These are phyloP conservation scores for Coremacera marginata DNA, from an alignment of 2,888 invertebrate genomes.

Conservation along the genomic window DNA sequence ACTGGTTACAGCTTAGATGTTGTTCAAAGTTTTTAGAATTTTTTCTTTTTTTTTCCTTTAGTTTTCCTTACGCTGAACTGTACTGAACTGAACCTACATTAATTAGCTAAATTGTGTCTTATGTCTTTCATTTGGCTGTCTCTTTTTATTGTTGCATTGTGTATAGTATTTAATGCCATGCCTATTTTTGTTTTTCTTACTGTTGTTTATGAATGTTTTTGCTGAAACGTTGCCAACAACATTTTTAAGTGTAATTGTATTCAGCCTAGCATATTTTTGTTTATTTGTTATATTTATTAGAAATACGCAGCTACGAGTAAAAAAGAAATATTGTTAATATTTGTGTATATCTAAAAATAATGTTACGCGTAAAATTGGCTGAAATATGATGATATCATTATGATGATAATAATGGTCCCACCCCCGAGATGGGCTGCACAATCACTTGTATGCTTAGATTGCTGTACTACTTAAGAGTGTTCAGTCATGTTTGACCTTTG, in stretches of 20 bases:
- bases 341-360: not conserved
- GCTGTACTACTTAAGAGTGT: not conserved
- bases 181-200: not conserved
- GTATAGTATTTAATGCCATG: too few relatives aligned
- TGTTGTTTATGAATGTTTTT: not conserved
- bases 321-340: not conserved
- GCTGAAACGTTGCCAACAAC: constrained; percentile 21
- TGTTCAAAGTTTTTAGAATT: constrained; percentile 15
- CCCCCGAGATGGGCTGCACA: not conserved
- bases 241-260: constrained; percentile 14
- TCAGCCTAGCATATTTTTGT: constrained; percentile 4
- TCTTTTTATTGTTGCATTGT: constrained; percentile 17
- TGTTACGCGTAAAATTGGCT: too few relatives aligned
- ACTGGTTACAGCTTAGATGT: constrained; percentile 18
- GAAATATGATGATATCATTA: too few relatives aligned
- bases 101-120: constrained; percentile 45
- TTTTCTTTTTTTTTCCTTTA: not conserved
- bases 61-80: too few relatives aligned
- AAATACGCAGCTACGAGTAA: not conserved
- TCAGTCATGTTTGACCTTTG: constrained; percentile 28
- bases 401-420: not conserved
- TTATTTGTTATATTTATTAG: not conserved
- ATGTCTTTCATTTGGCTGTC: constrained; percentile 7
- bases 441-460: not conserved
- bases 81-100: constrained; percentile 44